Base-by-base conservation (phyloP, 2,797 vertebrate genomes). In the Peromyscus eremicus region DNA sequence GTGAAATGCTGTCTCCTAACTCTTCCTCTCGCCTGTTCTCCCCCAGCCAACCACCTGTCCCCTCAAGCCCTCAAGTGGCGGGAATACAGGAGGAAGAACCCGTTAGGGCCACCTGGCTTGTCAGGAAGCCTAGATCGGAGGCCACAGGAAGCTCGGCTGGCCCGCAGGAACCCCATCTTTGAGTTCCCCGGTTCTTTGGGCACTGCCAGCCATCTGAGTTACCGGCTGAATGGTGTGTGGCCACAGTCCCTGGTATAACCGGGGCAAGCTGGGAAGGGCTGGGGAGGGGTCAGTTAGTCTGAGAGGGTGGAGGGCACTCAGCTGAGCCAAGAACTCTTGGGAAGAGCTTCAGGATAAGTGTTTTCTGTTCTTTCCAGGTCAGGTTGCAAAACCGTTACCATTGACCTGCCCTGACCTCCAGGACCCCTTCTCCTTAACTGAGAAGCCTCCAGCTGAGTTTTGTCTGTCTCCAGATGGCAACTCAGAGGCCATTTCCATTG, bases 41-140 rank as follows among this genome's bases (percentile, higher is more conserved):
- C 95, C 97, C 94, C 97, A 99, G 99, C 99, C 14, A 99, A 99
- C 98, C 99, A 99, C 98, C 99, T 99, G 88, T 99, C 99, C 79
- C 99, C 99, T 2, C 99, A 99, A 99, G 99, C 99, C 0, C 99
- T 99, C 96, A 99, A 99, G 98, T 99, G 99, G 99, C 99, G 99
- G 92, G 99, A 99, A 97, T 99, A 99, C 98, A 99, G 99, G 71
- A 99, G 99, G 55, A 99, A 99, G 97, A 99, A 99, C 98, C 99
- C 99, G 23, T 98, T 99, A 95, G 99, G 99, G 75, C 97, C 98
- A 73, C 96, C 98, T 10, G 83, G 98, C 92, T 96, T 99, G 97
- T 98, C 98, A 23, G 98, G 98, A 97, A 98, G 96, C 98, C 97
- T 99, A 97, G 99, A 99, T 73, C 98, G 98, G 98, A 99, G 97